These are phyloP conservation scores for Lasioglossum malachurum DNA, from an alignment of 2,888 invertebrate genomes.

Conservation along the genomic window DNA sequence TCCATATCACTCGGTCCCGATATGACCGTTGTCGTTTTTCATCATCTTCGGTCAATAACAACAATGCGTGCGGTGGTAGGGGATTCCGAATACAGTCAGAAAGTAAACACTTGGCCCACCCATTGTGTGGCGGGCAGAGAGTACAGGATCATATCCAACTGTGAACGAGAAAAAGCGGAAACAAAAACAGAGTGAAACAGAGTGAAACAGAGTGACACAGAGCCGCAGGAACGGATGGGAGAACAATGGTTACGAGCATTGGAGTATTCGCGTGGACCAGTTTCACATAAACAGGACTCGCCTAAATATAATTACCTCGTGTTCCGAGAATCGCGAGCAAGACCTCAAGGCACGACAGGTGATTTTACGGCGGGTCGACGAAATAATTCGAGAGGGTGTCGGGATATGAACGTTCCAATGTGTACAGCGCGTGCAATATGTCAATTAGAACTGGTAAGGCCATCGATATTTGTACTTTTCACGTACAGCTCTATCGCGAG, in stretches of 20 bases:
- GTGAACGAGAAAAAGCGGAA: neutral
- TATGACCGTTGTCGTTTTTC: too few relatives aligned
- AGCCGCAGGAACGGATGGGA: neutral
- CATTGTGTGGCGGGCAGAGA: neutral
- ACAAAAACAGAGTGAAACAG: neutral
- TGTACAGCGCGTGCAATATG: too few relatives aligned
- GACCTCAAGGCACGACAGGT: neutral
- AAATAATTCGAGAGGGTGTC: neutral
- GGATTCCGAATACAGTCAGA: too few relatives aligned
- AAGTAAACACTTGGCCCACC: too few relatives aligned
- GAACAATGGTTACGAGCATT: neutral
- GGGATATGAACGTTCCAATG: too few relatives aligned
- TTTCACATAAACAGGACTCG: neutral
- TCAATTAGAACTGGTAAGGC: too few relatives aligned
- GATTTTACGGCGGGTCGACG: neutral
- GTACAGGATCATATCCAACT: neutral
- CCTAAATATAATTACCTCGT: neutral
- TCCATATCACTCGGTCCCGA: too few relatives aligned
- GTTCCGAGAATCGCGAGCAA: too few relatives aligned
- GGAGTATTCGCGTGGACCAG: neutral
- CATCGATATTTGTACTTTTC: too few relatives aligned
- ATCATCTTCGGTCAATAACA: too few relatives aligned
- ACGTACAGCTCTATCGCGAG: neutral
- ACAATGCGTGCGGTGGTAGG: too few relatives aligned
- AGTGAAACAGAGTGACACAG: neutral